These are phyloP conservation scores for Caenorhabditis sp. DNA, from an alignment of 2,888 invertebrate genomes.

Conservation along the genomic window DNA sequence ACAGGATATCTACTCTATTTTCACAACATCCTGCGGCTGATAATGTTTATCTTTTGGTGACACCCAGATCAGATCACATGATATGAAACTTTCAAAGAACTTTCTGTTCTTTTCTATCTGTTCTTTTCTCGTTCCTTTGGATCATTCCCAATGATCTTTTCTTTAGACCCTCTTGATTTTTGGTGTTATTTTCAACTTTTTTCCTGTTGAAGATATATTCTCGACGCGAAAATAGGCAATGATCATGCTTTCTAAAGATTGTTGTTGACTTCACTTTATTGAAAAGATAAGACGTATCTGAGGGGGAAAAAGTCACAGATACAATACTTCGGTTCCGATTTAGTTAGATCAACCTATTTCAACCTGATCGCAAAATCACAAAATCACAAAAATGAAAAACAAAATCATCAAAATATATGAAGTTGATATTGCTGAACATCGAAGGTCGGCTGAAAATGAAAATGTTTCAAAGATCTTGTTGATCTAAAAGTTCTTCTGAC, in stretches of 20 bases:
- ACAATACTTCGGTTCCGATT: slow-evolving; percentile 38
- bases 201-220: no score
- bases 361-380: no score
- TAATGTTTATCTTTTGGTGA: slow-evolving; percentile 15
- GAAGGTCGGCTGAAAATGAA: slow-evolving; percentile 51
- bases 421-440: slow-evolving; percentile 45
- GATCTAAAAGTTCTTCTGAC: no score
- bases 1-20: no score
- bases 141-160: slow-evolving; percentile 10
- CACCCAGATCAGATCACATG: neutral
- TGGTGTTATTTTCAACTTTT: neutral
- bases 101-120: slow-evolving; percentile 14
- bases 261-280: slow-evolving; percentile 36
- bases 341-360: no score
- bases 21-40: neutral
- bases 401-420: slow-evolving; percentile 30
- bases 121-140: neutral
- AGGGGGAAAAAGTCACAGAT: slow-evolving; percentile 22
- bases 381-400: no score
- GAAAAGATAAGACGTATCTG: slow-evolving; percentile 36
- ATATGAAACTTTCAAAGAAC: slow-evolving; percentile 1
- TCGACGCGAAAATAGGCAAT: no score
- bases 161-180: neutral
- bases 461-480: slow-evolving; percentile 8
- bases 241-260: slow-evolving; percentile 43